Percentiles rank a stretch among this genome's conserved stretches.
phyloP scores from a whole-genome alignment of 2,113 vertebrate species.

The Etheostoma spectabile region DNA sequence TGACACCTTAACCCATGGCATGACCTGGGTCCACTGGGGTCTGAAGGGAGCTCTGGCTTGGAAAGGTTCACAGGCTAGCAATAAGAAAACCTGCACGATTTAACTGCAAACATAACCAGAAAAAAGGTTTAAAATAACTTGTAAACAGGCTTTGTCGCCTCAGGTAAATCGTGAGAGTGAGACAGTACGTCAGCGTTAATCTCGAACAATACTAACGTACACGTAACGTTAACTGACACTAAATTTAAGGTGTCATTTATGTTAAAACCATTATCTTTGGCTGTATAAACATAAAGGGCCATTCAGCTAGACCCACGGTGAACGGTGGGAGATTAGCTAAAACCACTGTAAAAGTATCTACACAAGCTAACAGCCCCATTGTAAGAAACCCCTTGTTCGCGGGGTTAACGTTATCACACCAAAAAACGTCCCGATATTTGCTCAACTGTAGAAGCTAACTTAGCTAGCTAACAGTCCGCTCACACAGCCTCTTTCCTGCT shows the following conservation, averaged over 20 bases:
- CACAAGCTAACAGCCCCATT: neutral
- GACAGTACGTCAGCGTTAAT: neutral
- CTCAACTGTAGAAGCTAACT: neutral
- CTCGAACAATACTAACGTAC: neutral
- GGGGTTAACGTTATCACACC: neutral
- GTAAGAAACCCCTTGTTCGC: slow-evolving; percentile 10
- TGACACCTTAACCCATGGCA: neutral
- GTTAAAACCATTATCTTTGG: neutral
- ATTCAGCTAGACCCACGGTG: neutral
- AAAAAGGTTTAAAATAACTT: neutral
- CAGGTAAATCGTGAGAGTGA: neutral
- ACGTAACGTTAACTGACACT: neutral
- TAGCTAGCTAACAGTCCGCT: slow-evolving; percentile 48
- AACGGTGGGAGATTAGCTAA: neutral
- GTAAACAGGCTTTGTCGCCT: slow-evolving; percentile 21
- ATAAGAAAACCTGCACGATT: neutral
- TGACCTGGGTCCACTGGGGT: slow-evolving; percentile 26
- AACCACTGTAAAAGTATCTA: slow-evolving; percentile 8
- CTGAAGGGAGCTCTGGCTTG: slow-evolving; percentile 31
- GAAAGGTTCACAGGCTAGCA: neutral
- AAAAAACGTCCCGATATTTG: slow-evolving; percentile 5
- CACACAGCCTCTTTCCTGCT: neutral
- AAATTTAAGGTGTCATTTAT: neutral
- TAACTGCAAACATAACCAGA: neutral
- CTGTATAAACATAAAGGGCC: neutral